phyloP scores from a whole-genome alignment of 2,797 vertebrate species.

The Bovichtus diacanthus region DNA sequence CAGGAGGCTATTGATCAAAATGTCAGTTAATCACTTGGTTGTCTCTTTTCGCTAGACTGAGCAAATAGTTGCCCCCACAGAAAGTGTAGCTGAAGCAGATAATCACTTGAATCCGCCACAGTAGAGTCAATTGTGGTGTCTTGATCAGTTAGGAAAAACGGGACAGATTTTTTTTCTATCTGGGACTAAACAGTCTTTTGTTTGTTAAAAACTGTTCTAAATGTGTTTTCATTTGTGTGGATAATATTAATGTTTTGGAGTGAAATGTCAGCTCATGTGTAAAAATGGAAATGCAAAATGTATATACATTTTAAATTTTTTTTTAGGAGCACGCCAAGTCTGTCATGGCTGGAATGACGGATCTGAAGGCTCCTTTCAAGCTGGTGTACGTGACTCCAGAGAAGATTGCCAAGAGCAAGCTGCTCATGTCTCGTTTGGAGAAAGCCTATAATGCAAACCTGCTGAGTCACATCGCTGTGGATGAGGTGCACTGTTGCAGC shows the following conservation, averaged over 20 bases:
- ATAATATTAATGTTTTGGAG: not conserved
- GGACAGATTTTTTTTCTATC: not conserved
- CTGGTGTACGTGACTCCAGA: constrained; percentile 98
- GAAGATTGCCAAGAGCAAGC: constrained; percentile 97
- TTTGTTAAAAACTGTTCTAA: too few species aligned
- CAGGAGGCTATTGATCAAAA: not conserved
- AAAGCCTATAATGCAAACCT: constrained; percentile 91
- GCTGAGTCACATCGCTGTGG: constrained; percentile 91
- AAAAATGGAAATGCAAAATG: not conserved
- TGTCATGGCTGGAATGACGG: constrained; percentile 89
- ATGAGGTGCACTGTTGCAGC: constrained; percentile 98
- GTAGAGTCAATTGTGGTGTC: too few species aligned
- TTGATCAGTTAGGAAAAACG: too few species aligned
- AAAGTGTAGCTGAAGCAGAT: not conserved
- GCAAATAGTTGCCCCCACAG: not conserved
- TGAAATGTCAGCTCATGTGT: not conserved
- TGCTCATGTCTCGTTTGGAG: constrained; percentile 97
- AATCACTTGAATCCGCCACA: too few species aligned
- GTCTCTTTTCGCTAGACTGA: not conserved
- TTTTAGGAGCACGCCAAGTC: constrained; percentile 90
- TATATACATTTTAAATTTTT: not conserved
- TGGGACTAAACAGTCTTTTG: too few species aligned
- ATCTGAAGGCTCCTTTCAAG: constrained; percentile 87
- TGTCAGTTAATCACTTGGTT: not conserved
- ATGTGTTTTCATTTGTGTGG: not conserved